Percentiles rank a stretch among this genome's conserved stretches.
These are phyloP conservation scores for Dynastes maya DNA, from an alignment of 2,888 invertebrate genomes.

Conservation along the genomic window DNA sequence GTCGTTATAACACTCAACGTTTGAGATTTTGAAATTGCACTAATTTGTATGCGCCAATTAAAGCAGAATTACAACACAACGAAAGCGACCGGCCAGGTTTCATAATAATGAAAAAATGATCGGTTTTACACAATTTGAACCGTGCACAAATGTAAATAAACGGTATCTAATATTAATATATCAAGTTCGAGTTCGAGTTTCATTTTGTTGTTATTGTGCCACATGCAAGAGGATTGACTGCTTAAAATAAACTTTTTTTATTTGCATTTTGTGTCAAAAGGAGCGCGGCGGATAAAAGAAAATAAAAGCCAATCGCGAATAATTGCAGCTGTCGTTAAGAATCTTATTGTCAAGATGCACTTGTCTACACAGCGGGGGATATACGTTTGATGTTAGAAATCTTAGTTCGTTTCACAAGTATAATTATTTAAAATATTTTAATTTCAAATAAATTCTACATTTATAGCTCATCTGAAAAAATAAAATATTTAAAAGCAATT, in stretches of 20 bases:
- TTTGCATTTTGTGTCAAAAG: neutral
- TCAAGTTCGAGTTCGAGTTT: too few species aligned
- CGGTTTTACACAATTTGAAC: constrained; percentile 17
- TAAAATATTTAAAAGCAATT: too few species aligned
- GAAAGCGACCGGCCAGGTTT: constrained; percentile 16
- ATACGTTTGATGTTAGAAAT: neutral
- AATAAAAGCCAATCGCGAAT: neutral
- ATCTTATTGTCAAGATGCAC: neutral
- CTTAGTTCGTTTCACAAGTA: neutral
- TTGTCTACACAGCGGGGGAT: neutral
- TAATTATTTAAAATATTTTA: neutral
- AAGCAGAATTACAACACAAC: constrained; percentile 6
- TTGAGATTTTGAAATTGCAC: constrained; percentile 14
- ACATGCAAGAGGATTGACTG: neutral
- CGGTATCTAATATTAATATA: too few species aligned
- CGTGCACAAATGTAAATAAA: neutral
- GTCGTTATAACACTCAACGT: neutral
- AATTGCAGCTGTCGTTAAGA: neutral
- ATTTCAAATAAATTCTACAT: neutral
- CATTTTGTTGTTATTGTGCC: neutral
- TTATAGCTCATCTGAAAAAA: too few species aligned
- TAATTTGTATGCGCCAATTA: constrained; percentile 35
- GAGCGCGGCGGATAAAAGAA: neutral
- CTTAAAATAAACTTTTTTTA: neutral
- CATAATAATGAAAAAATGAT: constrained; percentile 29